Percentiles rank a stretch among this genome's conserved stretches.
Evolutionary conservation across 1,140 invertebrate genomes (phyloP).

Genomic region (Dryas iulia): DNA sequence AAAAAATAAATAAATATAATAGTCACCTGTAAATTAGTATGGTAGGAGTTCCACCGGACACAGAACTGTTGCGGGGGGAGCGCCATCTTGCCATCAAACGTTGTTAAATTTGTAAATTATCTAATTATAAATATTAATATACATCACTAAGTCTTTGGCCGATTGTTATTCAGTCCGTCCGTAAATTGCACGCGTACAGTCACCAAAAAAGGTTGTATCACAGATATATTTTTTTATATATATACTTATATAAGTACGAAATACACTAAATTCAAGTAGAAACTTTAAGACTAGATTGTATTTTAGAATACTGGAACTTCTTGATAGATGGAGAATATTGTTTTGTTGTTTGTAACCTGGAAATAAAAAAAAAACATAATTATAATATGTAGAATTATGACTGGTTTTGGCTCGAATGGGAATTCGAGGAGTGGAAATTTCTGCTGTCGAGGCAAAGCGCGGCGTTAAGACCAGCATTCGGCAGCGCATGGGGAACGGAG

Average conservation of each 20-base stretch:
- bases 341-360: slow-evolving; percentile 49
- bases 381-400: too few species aligned
- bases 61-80: slow-evolving; percentile 86
- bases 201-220: slow-evolving; percentile 56
- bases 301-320: slow-evolving; percentile 61
- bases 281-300: slow-evolving; percentile 73
- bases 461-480: too few species aligned
- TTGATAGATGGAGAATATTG: slow-evolving; percentile 16
- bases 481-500: too few species aligned
- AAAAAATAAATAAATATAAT: neutral
- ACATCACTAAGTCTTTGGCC: slow-evolving; percentile 60
- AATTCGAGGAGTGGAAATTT: too few species aligned
- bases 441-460: too few species aligned
- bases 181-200: slow-evolving; percentile 53
- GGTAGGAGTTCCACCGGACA: slow-evolving; percentile 94
- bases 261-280: slow-evolving; percentile 63
- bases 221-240: slow-evolving; percentile 51
- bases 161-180: slow-evolving; percentile 41
- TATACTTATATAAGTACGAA: slow-evolving; percentile 60
- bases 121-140: slow-evolving; percentile 30
- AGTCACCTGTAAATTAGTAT: slow-evolving; percentile 87
- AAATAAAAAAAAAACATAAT: slow-evolving; percentile 44
- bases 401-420: too few species aligned
- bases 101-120: slow-evolving; percentile 7
- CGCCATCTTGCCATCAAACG: slow-evolving; percentile 63